Evolutionary conservation across 2,888 invertebrate genomes (phyloP), one percentile per base, ranked within the genome.

Genomic region (Seira musarum): DNA sequence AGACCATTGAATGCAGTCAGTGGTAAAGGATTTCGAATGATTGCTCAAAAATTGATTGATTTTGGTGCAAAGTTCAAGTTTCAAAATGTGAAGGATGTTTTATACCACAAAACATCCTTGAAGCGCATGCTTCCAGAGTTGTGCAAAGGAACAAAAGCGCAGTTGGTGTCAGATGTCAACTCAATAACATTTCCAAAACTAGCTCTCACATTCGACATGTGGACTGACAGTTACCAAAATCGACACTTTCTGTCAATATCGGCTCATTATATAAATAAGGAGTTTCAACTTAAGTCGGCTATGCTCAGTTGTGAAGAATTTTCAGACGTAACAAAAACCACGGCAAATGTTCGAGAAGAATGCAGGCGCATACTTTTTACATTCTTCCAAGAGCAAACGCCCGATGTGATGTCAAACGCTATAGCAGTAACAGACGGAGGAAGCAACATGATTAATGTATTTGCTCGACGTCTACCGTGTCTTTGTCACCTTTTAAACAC

Each of bases 381-480:
- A 24, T 77, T 64, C 19, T 77, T 77, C 63, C 13, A 24, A n/a
- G 22, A 53, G 2, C 49, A 70, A 1, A 40, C 25, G n/a, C 13
- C 25, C 10, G 17, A 13, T 1, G 22, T 78, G 5, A 53, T 78
- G 53, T 21, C 2, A 1, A 10, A 6, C 17, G 49, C 78, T 5
- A 35, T 13, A 10, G 15, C 49, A 15, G 80, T 80, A 1, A 80
- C 80, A 1, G 80, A 79, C 22, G 74, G 74, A 15, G 80, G 80
- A n/a, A 46, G 46, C 0, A 80, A 80, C 35, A 13, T 80, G 10
- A 24, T 49, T 5, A 46, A 74, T 19, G 69, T 69, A 2, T 74
- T 74, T 64, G 0, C 2, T 0, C 17, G 40, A 2, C 15, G 79
- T 2, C 30, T 61, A 0, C 72, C 72, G 1, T 79, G 79, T 22